Evolutionary conservation across 2,797 vertebrate genomes (phyloP), one percentile per base, ranked within the genome.

Genomic region (Geotrypetes seraphini): DNA sequence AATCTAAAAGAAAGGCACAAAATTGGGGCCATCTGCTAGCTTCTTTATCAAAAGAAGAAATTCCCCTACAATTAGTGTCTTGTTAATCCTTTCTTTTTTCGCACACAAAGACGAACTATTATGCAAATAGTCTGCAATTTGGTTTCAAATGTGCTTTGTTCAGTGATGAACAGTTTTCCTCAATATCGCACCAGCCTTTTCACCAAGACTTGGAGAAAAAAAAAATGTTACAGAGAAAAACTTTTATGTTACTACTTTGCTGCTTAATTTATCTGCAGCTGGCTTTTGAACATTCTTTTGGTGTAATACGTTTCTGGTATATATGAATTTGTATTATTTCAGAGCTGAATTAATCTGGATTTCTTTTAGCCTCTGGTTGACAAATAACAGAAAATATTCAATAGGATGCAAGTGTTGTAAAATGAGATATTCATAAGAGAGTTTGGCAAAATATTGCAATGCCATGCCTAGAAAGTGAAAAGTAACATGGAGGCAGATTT

Each of bases 71-170:
- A 77, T 75, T 77, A 75, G 59, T 49, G 59, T 64, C 66, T 72
- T 60, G 70, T 63, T 72, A 57, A 50, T 72, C 53, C n/a, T 28
- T 16, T 22, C 12, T 19, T 19, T 19, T 19, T 10, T 39, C 31
- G 14, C 8, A 30, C n/a, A n/a, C n/a, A 50, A 63, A 47, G 46
- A 36, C 50, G 44, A 64, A 71, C 67, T 65, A 77, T 79, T 79
- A 81, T 80, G 73, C 73, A 83, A 78, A 80, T 84, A 65, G 36
- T 58, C 58, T 64, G 65, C 67, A 79, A 72, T 82, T 81, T 76
- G 31, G 48, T 74, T 78, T 76, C 61, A 51, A 76, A 74, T 71
- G 68, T 46, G 71, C 73, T 74, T 78, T 81, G 67, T 78, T 59
- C 51, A 62, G 26, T 66, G 73, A 76, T 68, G 69, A 76, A 68